Evolutionary conservation across 1,140 invertebrate genomes (phyloP), one percentile per base, ranked within the genome.

Genomic region (Pseudomyrmex flavicornis): DNA sequence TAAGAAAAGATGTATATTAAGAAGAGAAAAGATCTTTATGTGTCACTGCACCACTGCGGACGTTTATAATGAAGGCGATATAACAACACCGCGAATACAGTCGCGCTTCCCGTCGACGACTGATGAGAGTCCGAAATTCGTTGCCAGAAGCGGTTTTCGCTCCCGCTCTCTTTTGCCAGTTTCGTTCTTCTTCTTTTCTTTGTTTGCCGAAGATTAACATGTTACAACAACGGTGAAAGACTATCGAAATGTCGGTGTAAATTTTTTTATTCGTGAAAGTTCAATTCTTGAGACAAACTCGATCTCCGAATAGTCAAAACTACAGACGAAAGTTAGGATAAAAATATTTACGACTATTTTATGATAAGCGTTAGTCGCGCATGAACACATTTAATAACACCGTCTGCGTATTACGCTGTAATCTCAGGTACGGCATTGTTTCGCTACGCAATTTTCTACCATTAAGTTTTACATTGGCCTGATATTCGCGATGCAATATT

Each of bases 81-180:
- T 46, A 63, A 46, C 20, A 20, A 26, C 44, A 59, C 35, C 17
- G 12, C 63, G 48, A 22, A 12, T 50, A 70, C 86, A 54, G 82
- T 79, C 62, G n/a, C 80, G 61, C 68, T 87, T 46, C 20, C 8
- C 80, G 82, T 70, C 44, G 65, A 75, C 58, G 86, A 88, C 85
- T 84, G 85, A 84, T 74, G 69, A 68, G 58, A 75, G 52, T 46
- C 69, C 26, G 83, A 88, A 88, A 84, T 87, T 87, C 85, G 58
- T 87, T 75, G 63, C 74, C 61, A 74, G 75, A 84, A 75, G 48
- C n/a, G 65, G 9, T 26, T 52, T 26, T 54, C 82, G 79, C 66
- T 75, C 63, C 54, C 77, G 70, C 70, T 85, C 70, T 59, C 44
- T 82, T 61, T 74, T 52, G 48, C 76, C 17, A 10, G 12, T 54